Evolutionary conservation across 2,113 vertebrate species (phyloP).

Genomic region (Ancistrus triradiatus): DNA sequence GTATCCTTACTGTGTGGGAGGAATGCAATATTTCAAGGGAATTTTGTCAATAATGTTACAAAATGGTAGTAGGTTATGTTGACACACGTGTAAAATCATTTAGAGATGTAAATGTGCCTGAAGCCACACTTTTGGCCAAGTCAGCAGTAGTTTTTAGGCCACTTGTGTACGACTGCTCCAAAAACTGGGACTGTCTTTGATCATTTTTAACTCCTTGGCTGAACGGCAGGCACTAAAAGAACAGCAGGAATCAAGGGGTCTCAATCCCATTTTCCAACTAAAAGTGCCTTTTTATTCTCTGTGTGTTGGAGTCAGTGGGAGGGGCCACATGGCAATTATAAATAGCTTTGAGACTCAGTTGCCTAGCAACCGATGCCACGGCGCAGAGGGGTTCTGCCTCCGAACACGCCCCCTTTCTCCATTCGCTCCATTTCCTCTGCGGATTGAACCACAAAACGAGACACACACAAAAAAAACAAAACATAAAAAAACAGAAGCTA

Average conservation of each 20-base stretch:
- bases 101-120: too few species aligned
- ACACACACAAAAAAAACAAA: background rate
- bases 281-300: conserved; percentile 40
- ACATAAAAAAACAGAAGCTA: background rate
- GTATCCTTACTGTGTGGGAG: too few species aligned
- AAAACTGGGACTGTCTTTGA: background rate
- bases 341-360: conserved; percentile 76
- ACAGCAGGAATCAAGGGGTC: conserved; percentile 14
- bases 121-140: background rate
- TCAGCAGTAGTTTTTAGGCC: background rate
- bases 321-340: conserved; percentile 59
- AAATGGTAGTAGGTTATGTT: too few species aligned
- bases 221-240: background rate
- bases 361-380: conserved; percentile 79
- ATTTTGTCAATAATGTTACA: too few species aligned
- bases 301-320: conserved; percentile 59
- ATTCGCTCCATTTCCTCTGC: conserved; percentile 66
- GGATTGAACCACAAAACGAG: conserved; percentile 34
- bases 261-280: conserved; percentile 46
- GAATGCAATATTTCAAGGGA: too few species aligned
- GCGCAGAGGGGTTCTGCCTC: conserved; percentile 70
- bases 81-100: too few species aligned
- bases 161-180: background rate
- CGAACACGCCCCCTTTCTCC: conserved; percentile 72
- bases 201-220: background rate